phyloP scores from a whole-genome alignment of 2,888 invertebrate species.

The Tetrapedia diversipes region DNA sequence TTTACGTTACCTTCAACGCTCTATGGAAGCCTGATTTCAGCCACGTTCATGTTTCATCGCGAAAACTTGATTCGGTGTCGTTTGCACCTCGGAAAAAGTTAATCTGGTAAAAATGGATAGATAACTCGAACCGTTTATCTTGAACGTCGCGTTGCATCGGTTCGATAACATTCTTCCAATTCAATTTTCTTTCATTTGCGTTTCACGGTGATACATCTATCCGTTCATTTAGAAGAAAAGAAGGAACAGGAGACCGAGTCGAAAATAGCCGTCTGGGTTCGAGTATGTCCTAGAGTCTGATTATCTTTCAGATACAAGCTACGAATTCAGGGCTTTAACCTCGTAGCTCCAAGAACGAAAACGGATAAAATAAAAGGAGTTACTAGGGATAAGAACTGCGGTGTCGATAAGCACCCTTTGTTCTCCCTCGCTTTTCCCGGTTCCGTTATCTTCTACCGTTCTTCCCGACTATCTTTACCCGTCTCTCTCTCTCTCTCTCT shows the following conservation, averaged over 20 bases:
- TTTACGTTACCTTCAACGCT: slow-evolving; percentile 31
- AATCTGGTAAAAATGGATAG: slow-evolving; percentile 7
- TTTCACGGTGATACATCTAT: slow-evolving; percentile 14
- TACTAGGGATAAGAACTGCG: slow-evolving; percentile 75
- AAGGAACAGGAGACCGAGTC: slow-evolving; percentile 9
- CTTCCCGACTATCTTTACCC: slow-evolving; percentile 39
- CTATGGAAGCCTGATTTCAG: slow-evolving; percentile 12
- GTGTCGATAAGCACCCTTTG: slow-evolving; percentile 79
- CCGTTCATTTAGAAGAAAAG: slow-evolving; percentile 9
- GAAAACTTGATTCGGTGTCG: slow-evolving; percentile 9
- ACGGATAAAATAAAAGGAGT: slow-evolving; percentile 70
- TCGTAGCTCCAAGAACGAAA: slow-evolving; percentile 52
- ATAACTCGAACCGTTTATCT: no score
- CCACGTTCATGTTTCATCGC: slow-evolving; percentile 11
- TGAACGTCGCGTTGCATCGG: no score
- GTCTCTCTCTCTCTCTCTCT: slow-evolving; percentile 24
- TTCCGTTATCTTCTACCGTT: slow-evolving; percentile 66
- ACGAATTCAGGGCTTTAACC: slow-evolving; percentile 56
- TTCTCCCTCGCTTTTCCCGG: slow-evolving; percentile 66
- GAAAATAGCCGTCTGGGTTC: slow-evolving; percentile 64
- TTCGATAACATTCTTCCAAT: no score
- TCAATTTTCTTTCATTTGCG: not conserved
- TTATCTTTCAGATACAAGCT: slow-evolving; percentile 66
- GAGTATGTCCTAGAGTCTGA: slow-evolving; percentile 59
- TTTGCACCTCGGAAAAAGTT: not conserved